Evolutionary conservation across 1,140 invertebrate genomes (phyloP), one percentile per base, ranked within the genome.

Genomic region (Apis cerana): DNA sequence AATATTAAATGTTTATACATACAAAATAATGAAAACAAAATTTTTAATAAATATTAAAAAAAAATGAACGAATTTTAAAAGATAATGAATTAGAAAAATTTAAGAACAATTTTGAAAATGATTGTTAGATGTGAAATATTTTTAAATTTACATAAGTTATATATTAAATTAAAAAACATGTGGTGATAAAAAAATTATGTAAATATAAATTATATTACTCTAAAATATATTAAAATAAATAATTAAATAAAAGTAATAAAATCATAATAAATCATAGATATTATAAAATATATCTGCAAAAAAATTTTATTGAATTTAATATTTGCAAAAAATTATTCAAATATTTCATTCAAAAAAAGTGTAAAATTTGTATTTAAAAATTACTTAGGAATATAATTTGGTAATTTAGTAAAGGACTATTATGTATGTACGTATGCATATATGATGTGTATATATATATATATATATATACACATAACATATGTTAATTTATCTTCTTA

Each of bases 61-160:
- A 65, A n/a, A 56, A 65, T 80, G 50, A 75, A 56, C 2, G 48
- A 75, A 10, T 7, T 43, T 65, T 43, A 13, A 58, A 65, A 0
- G 13, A 48, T 11, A 27, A 74, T 2, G 3, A 43, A n/a, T 64
- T 71, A 9, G 10, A 43, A 15, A 56, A 23, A 23, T 8, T 64
- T 17, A 59, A 80, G 0, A 61, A 75, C 23, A 80, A 8, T 10
- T 80, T 80, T 19, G 33, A 56, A 65, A 80, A 64, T 48, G 33
- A 50, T 48, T 74, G 59, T 8, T 19, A 64, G 48, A 17, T 27
- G 19, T 52, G 21, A 71, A 72, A 21, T 71, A 15, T 62, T 72
- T 72, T 62, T 72, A 43, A 61, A 75, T 74, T 75, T 80, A 10
- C 62, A 54, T 62, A 80, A 80, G 50, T 65, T 80, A 10, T 75